A percentile compares a stretch with the other conserved stretches of the same genome.
Conservation (phyloP, 2,888 invertebrate genomes). For the Poecilobothrus nobilitatus region DNA sequence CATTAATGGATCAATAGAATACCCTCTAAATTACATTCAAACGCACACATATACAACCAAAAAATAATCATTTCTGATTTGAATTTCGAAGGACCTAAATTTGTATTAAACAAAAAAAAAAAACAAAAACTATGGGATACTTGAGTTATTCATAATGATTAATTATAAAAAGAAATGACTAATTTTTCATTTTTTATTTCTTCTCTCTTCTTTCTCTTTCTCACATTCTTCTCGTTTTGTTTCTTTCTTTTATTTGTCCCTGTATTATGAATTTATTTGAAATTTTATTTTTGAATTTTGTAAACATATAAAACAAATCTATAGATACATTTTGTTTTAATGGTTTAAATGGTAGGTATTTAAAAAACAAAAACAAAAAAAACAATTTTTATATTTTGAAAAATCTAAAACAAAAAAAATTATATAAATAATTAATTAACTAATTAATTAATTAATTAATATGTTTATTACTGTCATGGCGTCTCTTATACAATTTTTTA, state of each 20-base stretch:
- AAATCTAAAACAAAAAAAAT: background rate
- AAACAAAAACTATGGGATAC: background rate
- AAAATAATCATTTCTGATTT: background rate
- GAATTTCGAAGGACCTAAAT: background rate
- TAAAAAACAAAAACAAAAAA: background rate
- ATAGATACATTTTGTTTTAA: no score
- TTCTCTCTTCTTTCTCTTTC: background rate
- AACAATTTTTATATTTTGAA: background rate
- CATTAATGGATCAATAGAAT: background rate
- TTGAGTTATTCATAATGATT: background rate
- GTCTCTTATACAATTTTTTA: background rate
- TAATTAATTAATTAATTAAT: conserved; percentile 6
- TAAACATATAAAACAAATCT: no score
- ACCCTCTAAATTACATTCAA: no score
- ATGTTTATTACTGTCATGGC: background rate
- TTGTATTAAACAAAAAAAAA: background rate
- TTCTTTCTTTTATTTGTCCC: no score
- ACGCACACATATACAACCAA: no score
- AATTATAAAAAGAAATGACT: background rate
- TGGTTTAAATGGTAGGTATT: no score
- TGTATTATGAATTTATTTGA: no score
- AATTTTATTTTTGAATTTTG: no score
- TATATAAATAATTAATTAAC: background rate
- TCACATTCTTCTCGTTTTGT: no score
- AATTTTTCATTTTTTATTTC: background rate